Conservation (phyloP, 2,888 invertebrate genomes). For the Gryllus longicercus region DNA sequence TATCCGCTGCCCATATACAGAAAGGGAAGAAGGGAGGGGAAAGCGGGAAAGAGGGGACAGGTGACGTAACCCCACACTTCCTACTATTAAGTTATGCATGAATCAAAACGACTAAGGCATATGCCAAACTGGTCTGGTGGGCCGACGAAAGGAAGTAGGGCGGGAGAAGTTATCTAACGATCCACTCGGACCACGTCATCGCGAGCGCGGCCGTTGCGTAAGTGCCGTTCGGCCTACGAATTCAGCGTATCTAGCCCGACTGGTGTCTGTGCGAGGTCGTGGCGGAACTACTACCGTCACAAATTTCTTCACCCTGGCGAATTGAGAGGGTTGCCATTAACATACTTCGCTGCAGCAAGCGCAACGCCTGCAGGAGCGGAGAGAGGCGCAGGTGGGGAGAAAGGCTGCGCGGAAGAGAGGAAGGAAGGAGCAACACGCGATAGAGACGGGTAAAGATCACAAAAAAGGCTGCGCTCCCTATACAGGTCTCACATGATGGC, state of each 20-base stretch:
- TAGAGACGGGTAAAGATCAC: too few species aligned
- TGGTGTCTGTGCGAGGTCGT: neutral
- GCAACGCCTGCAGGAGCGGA: neutral
- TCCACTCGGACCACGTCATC: neutral
- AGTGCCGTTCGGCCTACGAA: neutral
- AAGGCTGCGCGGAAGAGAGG: neutral
- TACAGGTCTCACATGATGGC: too few species aligned
- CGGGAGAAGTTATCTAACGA: neutral
- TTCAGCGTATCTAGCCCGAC: neutral
- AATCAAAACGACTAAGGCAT: slow-evolving; percentile 2
- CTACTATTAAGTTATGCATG: slow-evolving; percentile 8
- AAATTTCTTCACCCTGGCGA: neutral
- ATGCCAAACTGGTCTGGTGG: neutral
- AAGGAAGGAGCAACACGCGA: neutral
- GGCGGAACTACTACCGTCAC: neutral
- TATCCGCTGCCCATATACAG: neutral
- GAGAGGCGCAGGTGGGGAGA: neutral
- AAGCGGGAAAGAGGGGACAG: neutral
- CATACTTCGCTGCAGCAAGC: neutral
- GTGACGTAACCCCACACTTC: neutral
- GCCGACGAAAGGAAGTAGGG: neutral
- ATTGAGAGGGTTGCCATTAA: neutral
- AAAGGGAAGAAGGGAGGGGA: neutral
- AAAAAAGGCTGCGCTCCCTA: too few species aligned
- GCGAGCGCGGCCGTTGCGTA: neutral